Conservation (phyloP, 2,113 vertebrate genomes). For the Syngnathoides biaculeatus region DNA sequence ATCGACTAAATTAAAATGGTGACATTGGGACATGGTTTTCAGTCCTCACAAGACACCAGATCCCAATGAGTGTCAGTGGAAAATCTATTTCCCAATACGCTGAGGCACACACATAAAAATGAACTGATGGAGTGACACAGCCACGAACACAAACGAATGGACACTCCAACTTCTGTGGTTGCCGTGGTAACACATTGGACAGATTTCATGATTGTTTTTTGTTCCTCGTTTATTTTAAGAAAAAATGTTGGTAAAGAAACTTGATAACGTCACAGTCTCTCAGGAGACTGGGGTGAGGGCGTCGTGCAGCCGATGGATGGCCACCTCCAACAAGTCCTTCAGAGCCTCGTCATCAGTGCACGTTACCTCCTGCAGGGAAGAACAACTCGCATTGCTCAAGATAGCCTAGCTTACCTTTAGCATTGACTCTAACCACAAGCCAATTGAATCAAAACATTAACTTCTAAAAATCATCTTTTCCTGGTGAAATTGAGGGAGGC, state of each 20-base stretch:
- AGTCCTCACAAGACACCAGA: no score
- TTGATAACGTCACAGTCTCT: slow-evolving; percentile 28
- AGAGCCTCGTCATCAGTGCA: slow-evolving; percentile 85
- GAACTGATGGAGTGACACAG: no score
- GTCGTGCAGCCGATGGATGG: slow-evolving; percentile 85
- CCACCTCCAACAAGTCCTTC: slow-evolving; percentile 86
- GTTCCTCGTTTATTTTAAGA: neutral
- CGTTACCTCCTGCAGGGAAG: slow-evolving; percentile 74
- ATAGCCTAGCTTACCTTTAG: neutral
- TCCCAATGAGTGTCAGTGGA: no score
- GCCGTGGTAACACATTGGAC: neutral
- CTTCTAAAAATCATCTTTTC: no score
- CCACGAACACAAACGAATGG: no score
- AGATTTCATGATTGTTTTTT: neutral
- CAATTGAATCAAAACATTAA: no score
- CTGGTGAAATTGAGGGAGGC: no score
- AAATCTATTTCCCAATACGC: no score
- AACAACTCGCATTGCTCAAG: neutral
- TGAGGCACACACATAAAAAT: no score
- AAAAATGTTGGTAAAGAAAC: neutral
- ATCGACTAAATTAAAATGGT: no score
- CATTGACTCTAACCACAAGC: neutral
- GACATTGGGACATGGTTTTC: no score
- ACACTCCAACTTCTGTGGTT: neutral
- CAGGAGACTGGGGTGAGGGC: slow-evolving; percentile 80